These are phyloP conservation scores for Teleiodes luculella DNA, from an alignment of 2,888 invertebrate species.

Conservation along the genomic window DNA sequence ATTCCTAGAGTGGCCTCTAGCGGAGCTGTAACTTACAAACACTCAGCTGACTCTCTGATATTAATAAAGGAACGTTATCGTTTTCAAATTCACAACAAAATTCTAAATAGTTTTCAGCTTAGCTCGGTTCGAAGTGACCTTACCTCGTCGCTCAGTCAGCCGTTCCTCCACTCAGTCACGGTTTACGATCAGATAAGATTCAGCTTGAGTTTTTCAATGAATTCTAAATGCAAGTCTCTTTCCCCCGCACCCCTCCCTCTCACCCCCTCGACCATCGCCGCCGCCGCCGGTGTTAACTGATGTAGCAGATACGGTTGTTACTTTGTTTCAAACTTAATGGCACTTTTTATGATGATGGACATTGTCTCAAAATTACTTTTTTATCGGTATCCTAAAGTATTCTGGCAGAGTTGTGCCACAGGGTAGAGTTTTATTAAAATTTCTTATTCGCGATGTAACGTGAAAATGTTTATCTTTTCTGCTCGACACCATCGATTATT, in stretches of 20 bases:
- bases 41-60: no score
- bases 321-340: slow-evolving; percentile 21
- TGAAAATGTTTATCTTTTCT: not conserved
- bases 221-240: slow-evolving; percentile 64
- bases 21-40: no score
- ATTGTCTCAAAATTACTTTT: slow-evolving; percentile 9
- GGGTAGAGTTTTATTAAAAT: not conserved
- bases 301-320: slow-evolving; percentile 39
- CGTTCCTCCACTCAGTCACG: slow-evolving; percentile 26
- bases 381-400: slow-evolving; percentile 1
- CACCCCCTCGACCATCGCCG: slow-evolving; percentile 27
- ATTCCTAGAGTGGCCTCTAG: no score
- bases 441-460: not conserved
- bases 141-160: slow-evolving; percentile 11
- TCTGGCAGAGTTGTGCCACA: not conserved
- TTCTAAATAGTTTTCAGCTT: not conserved
- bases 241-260: slow-evolving; percentile 21
- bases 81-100: no score
- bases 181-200: slow-evolving; percentile 75
- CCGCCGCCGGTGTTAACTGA: slow-evolving; percentile 40
- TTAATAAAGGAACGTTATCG: no score
- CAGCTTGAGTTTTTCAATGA: slow-evolving; percentile 74
- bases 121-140: not conserved
- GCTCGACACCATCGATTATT: no score
- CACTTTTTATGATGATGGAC: slow-evolving; percentile 17